A percentile compares a stretch with the other conserved stretches of the same genome.
These are phyloP conservation scores for Platycnemis pennipes DNA, from an alignment of 2,888 invertebrate genomes.

Conservation along the genomic window DNA sequence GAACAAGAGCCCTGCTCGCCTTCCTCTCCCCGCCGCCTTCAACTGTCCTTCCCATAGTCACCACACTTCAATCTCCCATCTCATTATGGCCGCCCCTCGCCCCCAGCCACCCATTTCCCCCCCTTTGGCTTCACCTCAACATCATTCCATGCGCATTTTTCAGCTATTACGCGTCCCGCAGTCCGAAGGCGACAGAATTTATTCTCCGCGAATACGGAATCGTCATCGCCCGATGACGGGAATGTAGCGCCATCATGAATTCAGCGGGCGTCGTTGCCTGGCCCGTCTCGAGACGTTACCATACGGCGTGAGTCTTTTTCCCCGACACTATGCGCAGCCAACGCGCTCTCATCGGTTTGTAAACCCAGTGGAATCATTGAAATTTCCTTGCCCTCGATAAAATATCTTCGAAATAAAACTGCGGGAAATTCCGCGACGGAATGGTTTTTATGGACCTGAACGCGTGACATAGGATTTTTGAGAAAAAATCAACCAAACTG, in stretches of 20 bases:
- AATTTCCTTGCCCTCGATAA: conserved; percentile 17
- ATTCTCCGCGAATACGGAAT: conserved; percentile 58
- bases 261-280: conserved; percentile 33
- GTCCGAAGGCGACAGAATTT: conserved; percentile 25
- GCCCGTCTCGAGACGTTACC: conserved; percentile 34
- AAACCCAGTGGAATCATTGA: neutral
- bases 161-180: conserved; percentile 52
- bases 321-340: neutral
- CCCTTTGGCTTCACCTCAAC: conserved; percentile 3
- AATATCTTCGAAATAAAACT: conserved; percentile 13
- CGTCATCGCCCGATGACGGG: conserved; percentile 62
- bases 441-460: neutral
- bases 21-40: neutral
- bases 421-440: neutral
- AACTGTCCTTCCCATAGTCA: neutral
- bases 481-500: neutral
- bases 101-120: neutral
- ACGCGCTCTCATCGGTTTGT: conserved; percentile 14
- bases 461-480: neutral
- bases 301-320: neutral
- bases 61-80: neutral
- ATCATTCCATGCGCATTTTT: conserved; percentile 44
- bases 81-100: conserved; percentile 8
- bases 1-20: neutral
- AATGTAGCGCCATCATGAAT: conserved; percentile 57